These are phyloP conservation scores for Sylvia atricapilla DNA, from an alignment of 2,113 vertebrate species.

Conservation along the genomic window DNA sequence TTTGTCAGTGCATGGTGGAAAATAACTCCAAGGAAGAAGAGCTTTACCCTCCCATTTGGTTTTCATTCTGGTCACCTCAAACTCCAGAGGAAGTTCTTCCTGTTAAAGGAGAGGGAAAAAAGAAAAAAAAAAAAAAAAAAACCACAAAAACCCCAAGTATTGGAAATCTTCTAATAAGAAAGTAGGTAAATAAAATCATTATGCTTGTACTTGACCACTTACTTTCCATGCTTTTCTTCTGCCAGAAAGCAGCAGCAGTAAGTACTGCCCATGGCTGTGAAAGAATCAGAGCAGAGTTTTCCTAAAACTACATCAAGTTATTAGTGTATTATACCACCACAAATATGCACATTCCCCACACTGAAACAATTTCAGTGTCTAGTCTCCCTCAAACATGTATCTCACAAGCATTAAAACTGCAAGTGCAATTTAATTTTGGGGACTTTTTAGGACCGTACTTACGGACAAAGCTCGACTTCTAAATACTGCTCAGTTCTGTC, in stretches of 20 bases:
- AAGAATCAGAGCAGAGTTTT: constrained; percentile 17
- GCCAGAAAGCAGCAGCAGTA: constrained; percentile 86
- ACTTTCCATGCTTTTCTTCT: constrained; percentile 84
- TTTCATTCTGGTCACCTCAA: constrained; percentile 56
- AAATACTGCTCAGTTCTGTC: constrained; percentile 83
- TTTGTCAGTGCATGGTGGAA: constrained; percentile 67
- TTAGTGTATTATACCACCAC: background rate
- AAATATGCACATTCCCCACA: background rate
- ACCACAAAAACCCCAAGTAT: background rate
- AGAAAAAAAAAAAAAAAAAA: background rate
- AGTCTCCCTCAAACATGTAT: background rate
- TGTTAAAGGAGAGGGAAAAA: background rate
- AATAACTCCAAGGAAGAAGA: constrained; percentile 75
- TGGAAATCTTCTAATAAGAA: background rate
- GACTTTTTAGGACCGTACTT: constrained; percentile 67
- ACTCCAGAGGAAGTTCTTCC: constrained; percentile 66
- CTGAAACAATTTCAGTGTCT: background rate
- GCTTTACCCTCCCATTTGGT: constrained; percentile 70
- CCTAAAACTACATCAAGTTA: background rate
- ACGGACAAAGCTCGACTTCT: constrained; percentile 93
- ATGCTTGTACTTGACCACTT: constrained; percentile 38
- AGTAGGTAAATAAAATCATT: background rate
- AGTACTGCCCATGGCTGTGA: constrained; percentile 88
- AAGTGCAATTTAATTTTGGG: background rate
- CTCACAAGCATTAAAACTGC: background rate